Conservation (phyloP, 2,113 vertebrate genomes). For the Loxodonta africana region DNA sequence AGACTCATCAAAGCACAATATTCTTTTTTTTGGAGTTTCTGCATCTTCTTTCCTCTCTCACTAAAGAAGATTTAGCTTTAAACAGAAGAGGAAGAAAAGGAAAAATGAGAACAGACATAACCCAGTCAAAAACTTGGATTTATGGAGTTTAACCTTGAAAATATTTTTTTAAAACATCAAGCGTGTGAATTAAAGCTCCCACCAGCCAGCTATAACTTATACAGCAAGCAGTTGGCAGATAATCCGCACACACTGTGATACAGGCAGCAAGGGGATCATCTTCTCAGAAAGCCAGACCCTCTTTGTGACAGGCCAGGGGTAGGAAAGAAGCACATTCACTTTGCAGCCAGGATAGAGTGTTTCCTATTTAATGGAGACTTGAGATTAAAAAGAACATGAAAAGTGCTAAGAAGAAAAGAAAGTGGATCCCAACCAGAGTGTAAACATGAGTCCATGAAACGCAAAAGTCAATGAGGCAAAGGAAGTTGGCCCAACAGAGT, state of each 20-base stretch:
- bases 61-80: conserved; percentile 68
- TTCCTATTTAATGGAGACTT: conserved; percentile 38
- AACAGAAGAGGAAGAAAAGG: conserved; percentile 65
- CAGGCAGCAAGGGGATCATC: conserved; percentile 30
- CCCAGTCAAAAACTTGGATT: conserved; percentile 72
- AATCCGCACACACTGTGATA: conserved; percentile 65
- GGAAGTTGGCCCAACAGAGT: background rate
- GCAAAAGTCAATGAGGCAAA: conserved; percentile 2
- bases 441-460: background rate
- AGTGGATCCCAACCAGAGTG: background rate
- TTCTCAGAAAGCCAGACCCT: conserved; percentile 54
- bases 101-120: conserved; percentile 75
- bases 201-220: conserved; percentile 80
- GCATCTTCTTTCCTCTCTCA: background rate
- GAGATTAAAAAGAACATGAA: conserved; percentile 7
- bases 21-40: background rate
- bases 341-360: background rate
- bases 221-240: conserved; percentile 76
- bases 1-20: conserved; percentile 43
- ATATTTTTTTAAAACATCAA: conserved; percentile 76
- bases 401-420: conserved; percentile 9
- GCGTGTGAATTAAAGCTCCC: conserved; percentile 80
- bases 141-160: conserved; percentile 80
- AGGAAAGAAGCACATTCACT: background rate
- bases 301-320: conserved; percentile 25